Evolutionary conservation across 1,140 invertebrate species (phyloP).

Genomic region (Calliphora vicina): DNA sequence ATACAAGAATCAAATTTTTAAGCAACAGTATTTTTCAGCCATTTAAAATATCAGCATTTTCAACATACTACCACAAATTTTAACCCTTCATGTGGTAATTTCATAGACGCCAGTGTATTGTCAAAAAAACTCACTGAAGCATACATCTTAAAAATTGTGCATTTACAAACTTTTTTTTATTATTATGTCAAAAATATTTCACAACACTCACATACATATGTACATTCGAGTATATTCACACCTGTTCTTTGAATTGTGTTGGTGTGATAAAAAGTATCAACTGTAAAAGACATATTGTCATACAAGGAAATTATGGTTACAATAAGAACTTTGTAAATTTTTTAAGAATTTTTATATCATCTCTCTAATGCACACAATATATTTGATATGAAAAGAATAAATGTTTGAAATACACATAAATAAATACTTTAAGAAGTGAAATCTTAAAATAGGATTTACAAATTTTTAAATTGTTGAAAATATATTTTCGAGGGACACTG

Average conservation of each 20-base stretch:
- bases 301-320: neutral
- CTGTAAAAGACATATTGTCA: neutral
- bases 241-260: neutral
- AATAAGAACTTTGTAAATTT: neutral
- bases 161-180: neutral
- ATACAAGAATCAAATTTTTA: no score
- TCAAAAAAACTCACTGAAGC: neutral
- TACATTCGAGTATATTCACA: neutral
- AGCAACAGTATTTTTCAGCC: no score
- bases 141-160: neutral
- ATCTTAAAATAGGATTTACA: no score
- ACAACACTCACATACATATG: neutral
- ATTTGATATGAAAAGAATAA: no score
- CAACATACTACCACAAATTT: no score
- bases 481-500: no score
- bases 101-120: neutral
- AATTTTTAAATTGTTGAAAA: no score
- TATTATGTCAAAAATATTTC: neutral
- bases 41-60: no score
- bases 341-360: neutral
- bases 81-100: no score
- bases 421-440: no score
- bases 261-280: neutral
- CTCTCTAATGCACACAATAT: no score
- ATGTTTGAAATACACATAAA: no score